These are phyloP conservation scores for Felis catus DNA, from an alignment of 2,113 vertebrate genomes.

Conservation along the genomic window F.catus_Fca126_mat1.0 CM031417.1:8158001-8158500, in stretches of 20 bases:
- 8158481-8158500: not conserved
- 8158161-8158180: not conserved
- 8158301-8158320: not conserved
- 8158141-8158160: not conserved
- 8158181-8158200: not conserved
- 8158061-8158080: not conserved
- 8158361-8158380: fast-evolving
- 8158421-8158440: not conserved
- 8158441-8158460: not conserved
- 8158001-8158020: not conserved
- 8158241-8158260: constrained; percentile 15
- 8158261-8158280: not conserved
- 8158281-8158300: not conserved
- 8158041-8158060: not conserved
- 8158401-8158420: not conserved
- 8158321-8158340: not conserved
- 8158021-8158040: not conserved
- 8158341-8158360: fast-evolving
- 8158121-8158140: not conserved
- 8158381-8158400: not conserved
- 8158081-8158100: not conserved
- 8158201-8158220: not conserved
- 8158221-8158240: not conserved
- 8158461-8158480: not conserved
- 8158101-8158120: not conserved